Base-by-base conservation (phyloP, 2,888 invertebrate species). In the Mesorhabditis belari region DNA sequence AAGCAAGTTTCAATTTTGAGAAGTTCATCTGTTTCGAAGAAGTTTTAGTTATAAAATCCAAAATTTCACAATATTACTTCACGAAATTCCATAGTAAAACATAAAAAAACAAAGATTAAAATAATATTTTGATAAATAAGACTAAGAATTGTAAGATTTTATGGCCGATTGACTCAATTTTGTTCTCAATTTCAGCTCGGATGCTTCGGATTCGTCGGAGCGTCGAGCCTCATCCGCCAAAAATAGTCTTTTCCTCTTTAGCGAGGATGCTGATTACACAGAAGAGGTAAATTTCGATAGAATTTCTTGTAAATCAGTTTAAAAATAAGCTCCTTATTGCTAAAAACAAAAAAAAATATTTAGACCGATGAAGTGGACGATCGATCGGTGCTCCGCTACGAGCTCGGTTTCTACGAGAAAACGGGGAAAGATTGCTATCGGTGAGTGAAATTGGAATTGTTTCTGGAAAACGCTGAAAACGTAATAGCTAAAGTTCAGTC, bases 361-460 rank as follows among this genome's bases (percentile, higher is more conserved):
- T 64, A 71, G 71, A 61, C 66, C 60, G 67, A 71, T 29, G 75
- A 73, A 9, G 69, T 73, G 29, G 77, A 78, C 62, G 73, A 76
- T 56, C 65, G 77, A 54, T 72, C 73, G 44, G 75, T 79, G 25
- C 64, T 76, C 54, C 77, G 77, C 59, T 79, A 79, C 77, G 89
- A 90, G 81, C 81, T 89, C 63, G 86, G 87, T 27, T 86, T 89
- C 54, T 86, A 89, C 80, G 86, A 88, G 0, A 89, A 89, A 2
- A 87, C 87, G 0, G 88, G 88, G 71, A 88, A 88, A 75, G 84
- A 85, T 49, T 85, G 85, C 59, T 84, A 84, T 21, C 86, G 87
- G 66, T 66, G 19, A 12, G 57, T 24, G 29, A 17, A 23, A 17
- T 35, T 9, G 44, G 44, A 35, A n/a, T n/a, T n/a, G n/a, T n/a